Percentiles rank a stretch among this genome's conserved stretches.
phyloP scores from a whole-genome alignment of 2,113 vertebrate species.

The Scomber colias region DNA sequence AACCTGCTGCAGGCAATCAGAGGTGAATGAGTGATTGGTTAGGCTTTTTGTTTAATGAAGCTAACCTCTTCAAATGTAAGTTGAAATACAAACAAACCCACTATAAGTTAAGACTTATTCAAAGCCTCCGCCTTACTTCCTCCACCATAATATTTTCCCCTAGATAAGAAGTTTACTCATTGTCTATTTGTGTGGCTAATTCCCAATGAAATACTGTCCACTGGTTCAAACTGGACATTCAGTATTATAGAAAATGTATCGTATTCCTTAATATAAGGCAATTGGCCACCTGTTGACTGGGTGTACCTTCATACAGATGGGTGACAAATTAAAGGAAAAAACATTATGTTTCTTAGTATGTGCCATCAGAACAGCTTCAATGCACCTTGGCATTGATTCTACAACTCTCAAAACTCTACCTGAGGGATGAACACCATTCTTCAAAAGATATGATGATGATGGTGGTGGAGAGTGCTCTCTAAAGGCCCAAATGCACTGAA shows the following conservation, averaged over 20 bases:
- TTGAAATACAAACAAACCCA: neutral
- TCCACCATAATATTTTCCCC: neutral
- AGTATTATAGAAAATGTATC: neutral
- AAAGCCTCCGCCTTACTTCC: neutral
- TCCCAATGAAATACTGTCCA: neutral
- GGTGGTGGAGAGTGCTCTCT: too few species aligned
- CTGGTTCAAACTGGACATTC: neutral
- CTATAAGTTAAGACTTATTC: neutral
- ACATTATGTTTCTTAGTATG: too few species aligned
- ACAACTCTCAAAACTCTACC: too few species aligned
- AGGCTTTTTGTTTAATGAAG: neutral
- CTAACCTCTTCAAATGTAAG: neutral
- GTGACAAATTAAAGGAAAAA: too few species aligned
- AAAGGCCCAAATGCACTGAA: too few species aligned
- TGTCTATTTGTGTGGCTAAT: neutral
- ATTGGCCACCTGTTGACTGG: slow-evolving; percentile 8
- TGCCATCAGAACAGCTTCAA: too few species aligned
- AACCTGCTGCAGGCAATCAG: slow-evolving; percentile 10
- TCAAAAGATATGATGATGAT: too few species aligned
- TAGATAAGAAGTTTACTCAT: neutral
- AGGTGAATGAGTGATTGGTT: neutral
- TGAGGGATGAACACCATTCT: too few species aligned
- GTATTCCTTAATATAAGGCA: neutral
- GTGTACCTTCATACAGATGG: neutral
- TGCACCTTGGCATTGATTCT: too few species aligned